Conservation (phyloP, 1,140 invertebrate genomes). For the Sminthurides bifidus region DNA sequence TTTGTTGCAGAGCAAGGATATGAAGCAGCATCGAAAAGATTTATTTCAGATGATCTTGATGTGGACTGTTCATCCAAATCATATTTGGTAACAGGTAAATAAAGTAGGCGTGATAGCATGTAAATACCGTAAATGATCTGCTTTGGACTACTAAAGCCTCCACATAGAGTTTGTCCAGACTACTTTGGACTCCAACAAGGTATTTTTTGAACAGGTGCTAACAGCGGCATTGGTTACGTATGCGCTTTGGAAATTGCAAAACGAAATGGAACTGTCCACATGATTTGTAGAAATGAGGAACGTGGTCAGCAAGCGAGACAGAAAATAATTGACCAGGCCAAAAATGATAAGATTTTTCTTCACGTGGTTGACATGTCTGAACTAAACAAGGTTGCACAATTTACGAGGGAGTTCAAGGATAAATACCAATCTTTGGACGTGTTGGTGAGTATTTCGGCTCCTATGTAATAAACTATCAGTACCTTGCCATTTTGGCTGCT, state of each 20-base stretch:
- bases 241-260: slow-evolving; percentile 34
- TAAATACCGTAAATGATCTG: not conserved
- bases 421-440: slow-evolving; percentile 3
- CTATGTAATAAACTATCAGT: not conserved
- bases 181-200: not conserved
- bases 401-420: slow-evolving; percentile 38
- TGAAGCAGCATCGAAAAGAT: slow-evolving; percentile 37
- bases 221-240: slow-evolving; percentile 40
- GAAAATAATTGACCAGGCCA: slow-evolving; percentile 35
- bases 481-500: slow-evolving; percentile 17
- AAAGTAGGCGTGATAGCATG: too few relatives aligned
- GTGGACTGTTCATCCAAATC: slow-evolving; percentile 37
- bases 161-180: too few relatives aligned
- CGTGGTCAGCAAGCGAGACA: slow-evolving; percentile 32
- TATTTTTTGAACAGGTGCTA: slow-evolving; percentile 35
- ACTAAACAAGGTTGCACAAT: slow-evolving; percentile 38
- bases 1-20: slow-evolving; percentile 35
- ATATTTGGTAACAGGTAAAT: slow-evolving; percentile 41
- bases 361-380: slow-evolving; percentile 41
- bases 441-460: not conserved
- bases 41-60: slow-evolving; percentile 39
- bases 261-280: slow-evolving; percentile 40
- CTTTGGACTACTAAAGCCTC: slow-evolving; percentile 1
- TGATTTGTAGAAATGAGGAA: slow-evolving; percentile 40
- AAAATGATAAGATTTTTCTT: slow-evolving; percentile 39